Evolutionary conservation across 2,797 vertebrate species (phyloP), one percentile per base, ranked within the genome.

Genomic region (Corythornis leucogaster): DNA sequence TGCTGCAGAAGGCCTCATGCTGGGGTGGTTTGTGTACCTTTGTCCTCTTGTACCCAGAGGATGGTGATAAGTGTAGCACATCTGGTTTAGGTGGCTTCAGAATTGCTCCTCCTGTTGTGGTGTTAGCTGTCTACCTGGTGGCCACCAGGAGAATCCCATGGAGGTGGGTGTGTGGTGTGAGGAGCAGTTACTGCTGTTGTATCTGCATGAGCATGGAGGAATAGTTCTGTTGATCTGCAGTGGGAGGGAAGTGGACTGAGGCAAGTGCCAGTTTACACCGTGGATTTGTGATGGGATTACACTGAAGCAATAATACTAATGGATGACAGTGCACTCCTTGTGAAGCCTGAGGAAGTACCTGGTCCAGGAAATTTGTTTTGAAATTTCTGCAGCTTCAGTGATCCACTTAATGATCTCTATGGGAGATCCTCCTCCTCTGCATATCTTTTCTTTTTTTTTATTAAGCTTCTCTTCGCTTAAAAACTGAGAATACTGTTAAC

Each of bases 61-160:
- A 22, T 4, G 0, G 0, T 3, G 24, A 15, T 40, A 38, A 57
- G 30, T 0, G 1, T 9, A 8, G 19, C 18, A 16, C 8, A 4
- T 12, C 38, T 62, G 24, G 3, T 58, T 80, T 33, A 22, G 6
- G 19, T 59, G 15, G 22, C 3, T 70, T 68, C 50, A 51, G 33
- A 25, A 7, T 31, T 50, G 5, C 2, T 74, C 5, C n/a, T 22
- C 3, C 1, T 24, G 0, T 33, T 17, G 5, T n/a, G 15, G 17
- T 57, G 46, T 15, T 28, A n/a, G 8, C 43, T 87, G 31, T 71
- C 26, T 63, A 11, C 30, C 9, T 35, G 28, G 12, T 62, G 53
- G 21, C 11, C 26, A 43, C 19, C 8, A 54, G 35, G 8, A 53
- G 12, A 73, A 57, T 55, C 16, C 63, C 25, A 4, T 3, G 7